Conservation (phyloP, 2,888 invertebrate species). For the Mythimna vitellina region DNA sequence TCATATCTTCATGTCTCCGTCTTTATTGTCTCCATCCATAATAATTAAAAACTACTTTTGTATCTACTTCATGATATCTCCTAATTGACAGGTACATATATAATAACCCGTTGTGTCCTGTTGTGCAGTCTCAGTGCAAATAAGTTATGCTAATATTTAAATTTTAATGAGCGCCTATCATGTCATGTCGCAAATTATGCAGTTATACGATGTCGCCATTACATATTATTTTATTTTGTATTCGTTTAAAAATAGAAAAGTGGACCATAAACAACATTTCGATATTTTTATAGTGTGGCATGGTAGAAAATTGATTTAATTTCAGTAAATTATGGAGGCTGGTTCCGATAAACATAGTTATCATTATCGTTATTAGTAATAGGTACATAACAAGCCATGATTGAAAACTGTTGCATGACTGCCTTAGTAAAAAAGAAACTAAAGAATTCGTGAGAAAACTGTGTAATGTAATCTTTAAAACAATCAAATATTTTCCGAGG, state of each 20-base stretch:
- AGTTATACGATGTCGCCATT: slow-evolving; percentile 44
- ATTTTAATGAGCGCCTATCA: slow-evolving; percentile 68
- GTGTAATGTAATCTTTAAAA: slow-evolving; percentile 20
- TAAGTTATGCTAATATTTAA: slow-evolving; percentile 66
- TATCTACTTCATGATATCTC: slow-evolving; percentile 32
- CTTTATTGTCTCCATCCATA: slow-evolving; percentile 5
- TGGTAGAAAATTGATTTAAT: slow-evolving; percentile 17
- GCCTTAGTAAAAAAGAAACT: slow-evolving; percentile 16
- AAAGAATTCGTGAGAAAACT: slow-evolving; percentile 32
- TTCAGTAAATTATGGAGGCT: slow-evolving; percentile 1
- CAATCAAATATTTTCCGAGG: slow-evolving; percentile 28
- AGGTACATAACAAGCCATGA: slow-evolving; percentile 1
- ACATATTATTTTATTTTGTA: slow-evolving; percentile 34
- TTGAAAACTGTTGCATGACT: slow-evolving; percentile 10
- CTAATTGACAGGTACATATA: slow-evolving; percentile 57
- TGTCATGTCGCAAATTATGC: slow-evolving; percentile 56
- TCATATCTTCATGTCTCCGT: not conserved
- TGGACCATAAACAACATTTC: slow-evolving; percentile 33
- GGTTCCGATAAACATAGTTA: slow-evolving; percentile 7
- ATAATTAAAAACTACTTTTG: slow-evolving; percentile 31
- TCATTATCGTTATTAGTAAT: slow-evolving; percentile 15
- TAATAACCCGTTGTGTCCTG: slow-evolving; percentile 50
- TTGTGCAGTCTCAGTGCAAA: slow-evolving; percentile 50
- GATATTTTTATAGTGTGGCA: slow-evolving; percentile 14
- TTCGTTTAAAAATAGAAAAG: slow-evolving; percentile 34